A percentile compares a stretch with the other conserved stretches of the same genome.
phyloP scores from a whole-genome alignment of 2,888 invertebrate genomes.

The Desoria tigrina region DNA sequence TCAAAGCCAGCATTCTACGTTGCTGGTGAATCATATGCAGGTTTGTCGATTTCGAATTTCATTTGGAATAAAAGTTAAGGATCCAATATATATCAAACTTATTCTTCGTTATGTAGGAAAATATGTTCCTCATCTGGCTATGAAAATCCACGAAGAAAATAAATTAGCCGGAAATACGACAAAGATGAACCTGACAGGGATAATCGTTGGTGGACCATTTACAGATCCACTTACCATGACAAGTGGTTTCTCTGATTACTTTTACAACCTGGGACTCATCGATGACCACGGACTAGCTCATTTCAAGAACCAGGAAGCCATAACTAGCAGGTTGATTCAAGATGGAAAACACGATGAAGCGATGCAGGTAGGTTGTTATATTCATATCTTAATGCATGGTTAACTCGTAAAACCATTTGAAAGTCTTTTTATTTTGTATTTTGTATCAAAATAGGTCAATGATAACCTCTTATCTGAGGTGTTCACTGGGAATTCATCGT shows the following conservation, averaged over 20 bases:
- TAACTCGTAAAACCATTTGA: no score
- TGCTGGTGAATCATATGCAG: slow-evolving; percentile 87
- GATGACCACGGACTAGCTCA: slow-evolving; percentile 65
- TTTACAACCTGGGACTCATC: slow-evolving; percentile 74
- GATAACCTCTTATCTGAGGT: slow-evolving; percentile 44
- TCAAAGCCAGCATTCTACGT: slow-evolving; percentile 77
- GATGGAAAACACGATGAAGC: slow-evolving; percentile 45
- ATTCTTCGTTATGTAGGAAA: slow-evolving; percentile 57
- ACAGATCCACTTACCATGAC: slow-evolving; percentile 79
- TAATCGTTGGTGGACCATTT: slow-evolving; percentile 71
- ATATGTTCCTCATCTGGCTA: slow-evolving; percentile 58
- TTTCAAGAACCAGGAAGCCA: slow-evolving; percentile 62
- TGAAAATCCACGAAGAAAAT: slow-evolving; percentile 55
- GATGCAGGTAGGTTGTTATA: slow-evolving; percentile 47
- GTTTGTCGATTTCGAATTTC: slow-evolving; percentile 55
- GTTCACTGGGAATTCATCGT: slow-evolving; percentile 39
- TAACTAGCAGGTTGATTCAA: slow-evolving; percentile 42
- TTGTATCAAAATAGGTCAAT: neutral
- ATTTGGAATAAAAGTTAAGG: neutral
- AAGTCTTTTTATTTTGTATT: no score
- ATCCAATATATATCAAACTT: neutral
- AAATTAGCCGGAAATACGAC: slow-evolving; percentile 26
- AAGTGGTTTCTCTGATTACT: slow-evolving; percentile 73
- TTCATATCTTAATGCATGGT: no score
- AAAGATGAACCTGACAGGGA: slow-evolving; percentile 53